Conservation (phyloP, 1,140 invertebrate genomes). For the Bombus cullumanus region DNA sequence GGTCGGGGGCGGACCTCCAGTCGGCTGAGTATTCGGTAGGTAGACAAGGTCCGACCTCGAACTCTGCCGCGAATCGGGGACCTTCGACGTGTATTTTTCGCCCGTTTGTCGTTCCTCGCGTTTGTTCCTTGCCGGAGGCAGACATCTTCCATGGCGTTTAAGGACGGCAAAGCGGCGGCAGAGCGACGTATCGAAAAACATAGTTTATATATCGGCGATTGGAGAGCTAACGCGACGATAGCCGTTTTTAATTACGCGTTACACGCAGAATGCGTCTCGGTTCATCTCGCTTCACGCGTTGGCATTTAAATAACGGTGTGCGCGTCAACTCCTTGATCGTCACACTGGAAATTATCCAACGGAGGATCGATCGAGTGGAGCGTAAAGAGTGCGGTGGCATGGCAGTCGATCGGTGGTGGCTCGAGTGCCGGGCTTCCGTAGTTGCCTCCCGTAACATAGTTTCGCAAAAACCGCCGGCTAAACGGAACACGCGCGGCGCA, state of each 20-base stretch:
- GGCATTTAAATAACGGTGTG: slow-evolving; percentile 22
- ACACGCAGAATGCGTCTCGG: slow-evolving; percentile 3
- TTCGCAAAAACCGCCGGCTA: slow-evolving; percentile 13
- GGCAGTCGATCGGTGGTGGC: background rate
- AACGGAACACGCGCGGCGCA: background rate
- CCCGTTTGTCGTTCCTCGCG: slow-evolving; percentile 13
- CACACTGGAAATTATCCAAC: slow-evolving; percentile 44
- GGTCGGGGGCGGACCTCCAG: slow-evolving; percentile 65
- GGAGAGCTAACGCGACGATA: slow-evolving; percentile 4
- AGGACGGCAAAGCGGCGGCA: background rate
- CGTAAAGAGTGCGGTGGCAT: too few relatives aligned
- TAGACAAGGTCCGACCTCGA: slow-evolving; percentile 62
- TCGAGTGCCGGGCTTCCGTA: background rate
- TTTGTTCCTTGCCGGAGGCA: background rate
- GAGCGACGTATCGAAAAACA: background rate
- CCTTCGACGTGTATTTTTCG: slow-evolving; percentile 42
- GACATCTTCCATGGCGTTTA: background rate
- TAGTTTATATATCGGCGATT: slow-evolving; percentile 3
- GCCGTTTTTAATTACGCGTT: slow-evolving; percentile 46
- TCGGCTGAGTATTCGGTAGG: slow-evolving; percentile 57
- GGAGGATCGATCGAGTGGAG: slow-evolving; percentile 32
- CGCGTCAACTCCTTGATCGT: slow-evolving; percentile 44
- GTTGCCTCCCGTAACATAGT: slow-evolving; percentile 15
- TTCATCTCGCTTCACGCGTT: slow-evolving; percentile 45
- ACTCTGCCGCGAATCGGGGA: slow-evolving; percentile 49